Evolutionary conservation across 1,140 invertebrate species (phyloP), one percentile per base, ranked within the genome.

Genomic region (Phthorimaea operculella): DNA sequence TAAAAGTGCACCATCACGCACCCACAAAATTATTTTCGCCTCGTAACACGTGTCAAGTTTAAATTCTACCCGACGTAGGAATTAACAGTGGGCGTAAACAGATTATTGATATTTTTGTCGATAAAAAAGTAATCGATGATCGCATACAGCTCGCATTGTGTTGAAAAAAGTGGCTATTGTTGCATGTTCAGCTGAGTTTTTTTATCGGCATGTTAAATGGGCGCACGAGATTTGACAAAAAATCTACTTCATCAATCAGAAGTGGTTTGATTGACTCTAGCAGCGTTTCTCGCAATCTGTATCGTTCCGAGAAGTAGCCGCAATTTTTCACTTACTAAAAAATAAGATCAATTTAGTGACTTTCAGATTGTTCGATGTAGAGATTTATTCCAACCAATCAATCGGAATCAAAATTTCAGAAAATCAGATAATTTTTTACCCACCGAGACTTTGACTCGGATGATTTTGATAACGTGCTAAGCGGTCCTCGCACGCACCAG

Each of bases 121-220:
- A 81, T 79, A 82, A 85, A 84, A 83, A 85, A 80, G 68, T 81
- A 82, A 85, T 85, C 79, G 80, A 83, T 83, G 80, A 82, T 76
- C 79, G 77, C 66, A 67, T 74, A 66, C 70, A 70, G 67, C 61
- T 63, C 44, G 62, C 61, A 69, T 75, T 74, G 69, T 71, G 60
- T 58, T 61, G 60, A 68, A 75, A 74, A 78, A 78, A 76, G 56
- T 58, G 54, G 15, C 76, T 57, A 81, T 84, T 84, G 81, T 84
- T 79, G 67, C 51, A 54, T 66, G 70, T 66, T 72, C 70, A 70
- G 67, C 21, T 28, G 59, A 58, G 55, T 63, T 60, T 71, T 73
- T 74, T 77, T 79, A 70, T 59, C 61, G 52, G 44, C 56, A 67
- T 68, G 72, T 78, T 73, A 81, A 74, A 77, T 71, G 72, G 70